Base-by-base conservation (phyloP, 1,140 invertebrate genomes). In the Zaprionus tsacasi region DNA sequence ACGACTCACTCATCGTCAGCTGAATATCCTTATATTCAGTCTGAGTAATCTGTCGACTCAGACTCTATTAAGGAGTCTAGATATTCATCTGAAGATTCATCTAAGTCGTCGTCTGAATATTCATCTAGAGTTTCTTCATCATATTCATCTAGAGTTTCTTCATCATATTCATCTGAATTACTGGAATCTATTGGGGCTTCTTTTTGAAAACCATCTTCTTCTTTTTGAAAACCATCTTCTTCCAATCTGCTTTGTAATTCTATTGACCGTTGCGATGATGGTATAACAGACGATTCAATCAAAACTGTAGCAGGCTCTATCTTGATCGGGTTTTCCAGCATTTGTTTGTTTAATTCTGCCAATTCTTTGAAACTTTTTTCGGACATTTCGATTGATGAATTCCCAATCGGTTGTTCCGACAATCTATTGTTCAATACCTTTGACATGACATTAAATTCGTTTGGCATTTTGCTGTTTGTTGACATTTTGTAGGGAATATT, bases 31-130 rank as follows among this genome's bases (percentile, higher is more conserved):
- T 21, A 1, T 5, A 21, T 50, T 25, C 17, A 11, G 10, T 50
- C 17, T 10, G 25, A 21, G 5, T 50, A 17, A 1, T 25, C 17
- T n/a, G 10, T 21, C 5, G 10, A 50, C 5, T 50, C 38, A 1
- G 38, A 3, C 3, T 50, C 45, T 50, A 50, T 50, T 25, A 50
- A 12, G 8, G 45, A 50, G 11, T 50, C 45, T 21, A 50, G 45
- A 50, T 50, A 50, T 25, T 50, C 45, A 50, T 50, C 45, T 25
- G 45, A 7, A 1, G 45, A 50, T 21, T 50, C 45, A 12, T 50
- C 45, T 21, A 50, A 50, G 12, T 21, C 4, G 10, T 50, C 45
- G 8, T 50, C 45, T 12, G 45, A 50, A 48, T 50, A 50, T 50
- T 25, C 45, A 11, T 50, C 45, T 6, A 12, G 17, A 50, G 17